A percentile compares a stretch with the other conserved stretches of the same genome.
Conservation (phyloP, 2,797 vertebrate genomes). For the Scolopax rusticola region DNA sequence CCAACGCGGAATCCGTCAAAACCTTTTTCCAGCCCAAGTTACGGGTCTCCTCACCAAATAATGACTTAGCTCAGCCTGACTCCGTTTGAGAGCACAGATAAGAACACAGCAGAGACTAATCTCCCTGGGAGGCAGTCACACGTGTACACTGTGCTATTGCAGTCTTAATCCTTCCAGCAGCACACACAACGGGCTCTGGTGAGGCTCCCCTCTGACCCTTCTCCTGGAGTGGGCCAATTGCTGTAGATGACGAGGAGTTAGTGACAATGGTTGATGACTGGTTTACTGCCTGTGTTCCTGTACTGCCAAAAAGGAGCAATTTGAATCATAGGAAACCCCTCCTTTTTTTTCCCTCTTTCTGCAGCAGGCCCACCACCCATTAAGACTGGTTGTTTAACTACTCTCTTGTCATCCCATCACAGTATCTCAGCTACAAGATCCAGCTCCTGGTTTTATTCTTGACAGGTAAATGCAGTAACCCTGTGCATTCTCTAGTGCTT, state of each 20-base stretch:
- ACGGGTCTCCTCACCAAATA: neutral
- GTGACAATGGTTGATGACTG: neutral
- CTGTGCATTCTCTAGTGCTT: neutral
- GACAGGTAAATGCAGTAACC: neutral
- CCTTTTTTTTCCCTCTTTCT: neutral
- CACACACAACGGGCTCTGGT: neutral
- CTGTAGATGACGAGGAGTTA: neutral
- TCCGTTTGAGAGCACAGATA: neutral
- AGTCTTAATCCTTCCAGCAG: neutral
- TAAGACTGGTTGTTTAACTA: neutral
- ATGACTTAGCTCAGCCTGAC: neutral
- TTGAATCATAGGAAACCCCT: neutral
- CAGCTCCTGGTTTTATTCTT: neutral
- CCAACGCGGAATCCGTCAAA: neutral
- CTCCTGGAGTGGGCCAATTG: neutral
- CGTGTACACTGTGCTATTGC: neutral
- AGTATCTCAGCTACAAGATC: neutral
- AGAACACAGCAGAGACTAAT: neutral
- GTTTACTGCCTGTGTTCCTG: neutral
- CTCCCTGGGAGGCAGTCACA: neutral
- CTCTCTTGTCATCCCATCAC: neutral
- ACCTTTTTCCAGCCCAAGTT: neutral
- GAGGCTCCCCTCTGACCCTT: neutral
- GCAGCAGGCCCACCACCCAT: neutral
- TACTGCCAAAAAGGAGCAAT: neutral